Percentiles rank a stretch among this genome's conserved stretches.
These are phyloP conservation scores for Dermochelys coriacea DNA, from an alignment of 2,797 vertebrate genomes.

Conservation along the genomic window DNA sequence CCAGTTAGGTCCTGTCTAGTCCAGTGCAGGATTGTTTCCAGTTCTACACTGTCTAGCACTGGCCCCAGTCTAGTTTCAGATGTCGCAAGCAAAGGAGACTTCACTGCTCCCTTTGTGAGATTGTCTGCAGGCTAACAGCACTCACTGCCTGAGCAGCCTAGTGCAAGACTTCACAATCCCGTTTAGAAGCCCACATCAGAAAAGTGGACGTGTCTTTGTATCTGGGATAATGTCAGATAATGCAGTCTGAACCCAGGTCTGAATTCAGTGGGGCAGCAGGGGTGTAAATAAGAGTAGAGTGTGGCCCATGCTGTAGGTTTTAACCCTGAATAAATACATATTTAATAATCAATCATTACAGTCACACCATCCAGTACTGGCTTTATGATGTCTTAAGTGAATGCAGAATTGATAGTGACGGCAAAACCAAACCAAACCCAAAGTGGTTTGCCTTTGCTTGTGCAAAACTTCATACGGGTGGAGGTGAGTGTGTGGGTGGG, in stretches of 20 bases:
- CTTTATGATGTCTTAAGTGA: slow-evolving; percentile 41
- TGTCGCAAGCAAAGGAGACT: neutral
- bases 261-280: neutral
- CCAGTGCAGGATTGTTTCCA: neutral
- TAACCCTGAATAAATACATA: neutral
- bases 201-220: neutral
- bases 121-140: neutral
- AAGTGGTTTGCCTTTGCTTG: slow-evolving; percentile 23
- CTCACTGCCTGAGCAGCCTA: neutral
- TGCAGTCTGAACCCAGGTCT: neutral
- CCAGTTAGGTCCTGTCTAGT: neutral
- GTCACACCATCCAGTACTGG: neutral
- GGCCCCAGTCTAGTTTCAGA: neutral
- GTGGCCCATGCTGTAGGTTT: neutral
- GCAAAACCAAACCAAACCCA: neutral
- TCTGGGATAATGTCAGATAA: neutral
- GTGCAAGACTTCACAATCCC: neutral
- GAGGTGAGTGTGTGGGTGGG: neutral
- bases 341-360: neutral
- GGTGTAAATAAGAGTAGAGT: neutral
- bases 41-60: neutral
- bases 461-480: neutral
- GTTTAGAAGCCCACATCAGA: neutral
- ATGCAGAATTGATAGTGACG: neutral
- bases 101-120: neutral